A percentile compares a stretch with the other conserved stretches of the same genome.
These are phyloP conservation scores for Phylloscopus whistleri DNA, from an alignment of 2,113 vertebrate genomes.

Conservation along the genomic window DNA sequence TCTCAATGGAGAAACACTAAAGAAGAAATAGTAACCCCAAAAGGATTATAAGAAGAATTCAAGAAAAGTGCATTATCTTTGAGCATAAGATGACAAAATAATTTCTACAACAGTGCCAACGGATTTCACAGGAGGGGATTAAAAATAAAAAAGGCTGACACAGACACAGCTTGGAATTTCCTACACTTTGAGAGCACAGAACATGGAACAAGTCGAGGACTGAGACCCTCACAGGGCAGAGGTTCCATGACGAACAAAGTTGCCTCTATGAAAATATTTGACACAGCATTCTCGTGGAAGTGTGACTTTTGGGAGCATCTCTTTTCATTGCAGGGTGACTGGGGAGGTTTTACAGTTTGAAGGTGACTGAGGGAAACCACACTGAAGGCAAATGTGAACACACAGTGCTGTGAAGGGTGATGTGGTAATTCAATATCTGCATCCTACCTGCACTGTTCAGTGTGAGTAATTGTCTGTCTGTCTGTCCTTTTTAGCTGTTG, in stretches of 20 bases:
- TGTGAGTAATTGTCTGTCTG: neutral
- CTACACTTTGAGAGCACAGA: neutral
- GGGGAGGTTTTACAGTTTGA: neutral
- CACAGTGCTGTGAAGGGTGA: neutral
- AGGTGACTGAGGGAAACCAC: neutral
- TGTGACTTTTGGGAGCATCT: neutral
- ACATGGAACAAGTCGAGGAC: neutral
- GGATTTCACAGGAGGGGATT: neutral
- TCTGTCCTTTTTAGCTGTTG: neutral
- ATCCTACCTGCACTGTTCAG: neutral
- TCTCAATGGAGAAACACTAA: conserved; percentile 47
- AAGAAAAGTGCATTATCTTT: conserved; percentile 21
- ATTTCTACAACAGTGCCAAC: neutral
- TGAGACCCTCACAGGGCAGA: neutral
- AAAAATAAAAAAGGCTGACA: neutral
- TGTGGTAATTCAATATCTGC: neutral
- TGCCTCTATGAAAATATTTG: neutral
- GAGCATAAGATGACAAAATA: neutral
- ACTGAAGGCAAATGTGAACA: neutral
- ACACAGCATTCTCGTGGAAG: neutral
- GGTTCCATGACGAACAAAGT: neutral
- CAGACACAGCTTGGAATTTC: neutral
- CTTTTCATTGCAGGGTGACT: neutral
- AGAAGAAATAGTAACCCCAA: conserved; percentile 34
- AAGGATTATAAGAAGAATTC: conserved; percentile 40